Evolutionary conservation across 2,113 vertebrate genomes (phyloP), one percentile per base, ranked within the genome.

Genomic region (Platichthys flesus): DNA sequence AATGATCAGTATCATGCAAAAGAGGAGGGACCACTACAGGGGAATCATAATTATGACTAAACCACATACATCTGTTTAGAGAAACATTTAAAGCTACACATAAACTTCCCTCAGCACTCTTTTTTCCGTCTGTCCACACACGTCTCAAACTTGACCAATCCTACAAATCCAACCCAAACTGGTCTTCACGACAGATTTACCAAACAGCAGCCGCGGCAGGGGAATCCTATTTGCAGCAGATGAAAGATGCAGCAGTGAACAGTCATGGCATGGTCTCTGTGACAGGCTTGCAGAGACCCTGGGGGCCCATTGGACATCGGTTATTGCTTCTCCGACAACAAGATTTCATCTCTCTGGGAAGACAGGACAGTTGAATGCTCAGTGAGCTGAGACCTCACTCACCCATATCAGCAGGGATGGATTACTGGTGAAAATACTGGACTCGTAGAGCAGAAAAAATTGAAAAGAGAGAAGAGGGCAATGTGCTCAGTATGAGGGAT

Each of bases 211-310:
- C 74, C 51, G 59, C 65, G 42, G 67, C 1, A 0, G 58, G 77
- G 16, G 28, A 81, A 89, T 83, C 80, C 71, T 79, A 85, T 90
- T 90, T 89, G 64, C 81, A 81, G 61, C 45, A 31, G 68, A 83
- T 81, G 68, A 88, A 86, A 86, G 66, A 84, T 86, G 85, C 76
- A 84, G 66, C 47, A 62, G 83, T 23, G 68, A 85, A 69, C 88
- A 78, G 71, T 74, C 31, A 21, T 42, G n/a, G 66, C 67, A 61
- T 3, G 74, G 60, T 28, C 74, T 75, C 60, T 24, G 35, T 16
- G 24, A 82, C 69, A 55, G 81, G 79, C 79, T n/a, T 64, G 76
- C 77, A 47, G 58, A 71, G 69, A 79, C 78, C 82, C 67, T n/a
- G 1, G 69, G 79, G 51, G 31, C 63, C 67, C 77, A 78, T 60